phyloP scores from a whole-genome alignment of 1,140 invertebrate genomes.

The Tyrophagus putrescentiae region DNA sequence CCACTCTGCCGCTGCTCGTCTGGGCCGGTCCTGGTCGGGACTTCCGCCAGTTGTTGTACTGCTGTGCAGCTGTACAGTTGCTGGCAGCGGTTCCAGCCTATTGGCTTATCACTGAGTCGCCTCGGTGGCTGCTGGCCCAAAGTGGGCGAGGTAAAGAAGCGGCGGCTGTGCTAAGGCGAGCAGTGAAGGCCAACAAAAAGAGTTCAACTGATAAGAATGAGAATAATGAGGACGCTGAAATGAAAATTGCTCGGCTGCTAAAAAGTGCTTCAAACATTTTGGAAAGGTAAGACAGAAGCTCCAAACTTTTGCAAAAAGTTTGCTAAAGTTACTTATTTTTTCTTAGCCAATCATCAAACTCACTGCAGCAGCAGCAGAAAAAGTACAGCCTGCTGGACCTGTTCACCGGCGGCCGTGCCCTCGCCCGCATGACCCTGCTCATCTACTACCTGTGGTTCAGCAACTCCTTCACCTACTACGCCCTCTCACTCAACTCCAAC shows the following conservation, averaged over 20 bases:
- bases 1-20: slow-evolving; percentile 52
- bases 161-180: not conserved
- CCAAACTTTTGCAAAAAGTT: no score
- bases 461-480: slow-evolving; percentile 62
- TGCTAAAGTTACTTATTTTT: no score
- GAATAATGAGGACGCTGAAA: not conserved
- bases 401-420: slow-evolving; percentile 9
- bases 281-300: no score
- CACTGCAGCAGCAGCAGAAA: no score
- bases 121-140: slow-evolving; percentile 15
- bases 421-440: slow-evolving; percentile 25
- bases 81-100: not conserved
- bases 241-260: no score
- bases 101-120: slow-evolving; percentile 6
- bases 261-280: slow-evolving; percentile 17
- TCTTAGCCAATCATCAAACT: no score
- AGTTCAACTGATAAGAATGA: not conserved
- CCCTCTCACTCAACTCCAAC: slow-evolving; percentile 58
- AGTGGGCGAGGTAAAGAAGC: slow-evolving; percentile 7
- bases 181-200: slow-evolving; percentile 1
- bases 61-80: slow-evolving; percentile 42
- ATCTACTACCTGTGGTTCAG: slow-evolving; percentile 40
- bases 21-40: slow-evolving; percentile 53
- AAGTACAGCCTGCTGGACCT: no score
- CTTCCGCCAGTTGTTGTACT: slow-evolving; percentile 57